Evolutionary conservation across 92 coral and sea anemone genomes (phyloP), one percentile per base, ranked within the genome.

Genomic region (Metridium senile): DNA sequence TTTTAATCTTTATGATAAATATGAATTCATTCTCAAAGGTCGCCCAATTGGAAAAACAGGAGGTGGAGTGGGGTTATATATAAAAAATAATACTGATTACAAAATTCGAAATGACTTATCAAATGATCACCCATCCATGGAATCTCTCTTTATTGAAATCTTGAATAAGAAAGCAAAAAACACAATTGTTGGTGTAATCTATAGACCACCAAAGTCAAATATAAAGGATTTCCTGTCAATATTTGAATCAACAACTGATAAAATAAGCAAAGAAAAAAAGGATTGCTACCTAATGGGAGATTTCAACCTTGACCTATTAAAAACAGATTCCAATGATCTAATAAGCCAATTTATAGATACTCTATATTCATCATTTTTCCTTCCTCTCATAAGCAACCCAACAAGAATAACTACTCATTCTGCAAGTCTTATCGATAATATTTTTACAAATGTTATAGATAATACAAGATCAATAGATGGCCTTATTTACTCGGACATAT

Each of bases 41-140:
- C 71, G 78, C 4, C 8, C 33, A 31, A 62, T 10, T 52, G 61
- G 69, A 45, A 45, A 45, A 73, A 35, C 85, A 33, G 85, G 85
- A 39, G 85, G 81, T 17, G 85, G 81, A 61, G 85, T 81, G 28
- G 81, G 81, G 29, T 28, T 81, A 72, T 73, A 81, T 65, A 66
- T 81, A 39, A 27, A 66, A 11, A 53, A 49, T 34, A 65, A 74
- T 30, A 67, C 67, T 25, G 65, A 81, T n/a, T 72, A 21, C 32
- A 81, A 66, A 73, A 28, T 74, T 43, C 71, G 85, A 25, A 18
- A 39, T 31, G 81, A 73, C 57, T 32, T 73, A 25, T 31, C 34
- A 2, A n/a, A 39, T 72, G 62, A 63, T n/a, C n/a, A n/a, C n/a
- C n/a, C n/a, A n/a, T n/a, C n/a, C n/a, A n/a, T n/a, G n/a, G n/a